Conservation (phyloP, 2,797 vertebrate species). For the Florisuga fusca region DNA sequence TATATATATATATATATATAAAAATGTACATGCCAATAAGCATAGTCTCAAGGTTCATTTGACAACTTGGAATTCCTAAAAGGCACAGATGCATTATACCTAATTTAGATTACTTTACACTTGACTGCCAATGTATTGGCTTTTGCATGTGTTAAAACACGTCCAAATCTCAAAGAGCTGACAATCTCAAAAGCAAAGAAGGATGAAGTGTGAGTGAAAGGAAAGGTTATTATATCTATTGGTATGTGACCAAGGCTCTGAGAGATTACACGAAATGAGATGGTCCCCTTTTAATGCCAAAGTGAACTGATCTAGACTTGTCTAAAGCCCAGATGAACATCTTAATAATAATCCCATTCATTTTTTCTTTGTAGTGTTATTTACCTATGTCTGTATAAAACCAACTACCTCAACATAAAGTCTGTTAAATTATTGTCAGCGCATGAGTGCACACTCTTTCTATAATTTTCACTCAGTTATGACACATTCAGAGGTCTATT, state of each 20-base stretch:
- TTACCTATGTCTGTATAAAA: background rate
- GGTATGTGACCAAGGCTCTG: background rate
- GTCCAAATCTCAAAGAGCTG: background rate
- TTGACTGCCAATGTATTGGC: background rate
- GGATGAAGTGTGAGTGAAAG: background rate
- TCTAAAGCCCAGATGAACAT: background rate
- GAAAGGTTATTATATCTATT: background rate
- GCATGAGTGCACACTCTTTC: background rate
- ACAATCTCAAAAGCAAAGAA: constrained; percentile 15
- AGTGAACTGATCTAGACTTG: background rate
- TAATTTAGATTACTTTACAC: background rate
- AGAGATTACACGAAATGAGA: background rate
- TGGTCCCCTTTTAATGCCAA: background rate
- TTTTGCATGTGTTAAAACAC: background rate
- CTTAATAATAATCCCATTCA: background rate
- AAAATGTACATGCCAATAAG: background rate
- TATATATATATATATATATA: background rate
- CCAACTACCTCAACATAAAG: background rate
- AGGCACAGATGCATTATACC: background rate
- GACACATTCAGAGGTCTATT: background rate
- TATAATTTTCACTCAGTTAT: background rate
- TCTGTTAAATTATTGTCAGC: background rate
- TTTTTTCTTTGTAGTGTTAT: background rate
- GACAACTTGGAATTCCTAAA: background rate
- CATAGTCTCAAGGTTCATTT: background rate